Conservation (phyloP, 1,140 invertebrate species). For the Drosophila funebris region DNA sequence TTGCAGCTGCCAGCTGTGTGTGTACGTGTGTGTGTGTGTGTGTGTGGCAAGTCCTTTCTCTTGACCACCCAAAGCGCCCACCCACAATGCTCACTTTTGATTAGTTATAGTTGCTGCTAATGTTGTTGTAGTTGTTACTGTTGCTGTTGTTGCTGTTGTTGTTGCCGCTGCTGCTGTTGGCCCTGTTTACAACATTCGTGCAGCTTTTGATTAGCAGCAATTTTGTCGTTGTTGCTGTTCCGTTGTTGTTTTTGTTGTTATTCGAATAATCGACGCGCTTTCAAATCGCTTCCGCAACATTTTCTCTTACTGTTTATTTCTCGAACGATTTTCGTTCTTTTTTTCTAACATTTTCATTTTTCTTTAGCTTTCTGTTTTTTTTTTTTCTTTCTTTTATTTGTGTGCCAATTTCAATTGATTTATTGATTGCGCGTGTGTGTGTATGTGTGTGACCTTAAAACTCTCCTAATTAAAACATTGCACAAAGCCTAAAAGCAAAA, state of each 20-base stretch:
- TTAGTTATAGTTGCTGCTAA: slow-evolving; percentile 51
- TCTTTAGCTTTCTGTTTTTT: no score
- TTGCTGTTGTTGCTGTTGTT: slow-evolving; percentile 3
- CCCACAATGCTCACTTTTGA: slow-evolving; percentile 46
- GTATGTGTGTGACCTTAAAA: slow-evolving; percentile 32
- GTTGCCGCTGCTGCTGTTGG: slow-evolving; percentile 15
- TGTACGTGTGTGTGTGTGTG: slow-evolving; percentile 17
- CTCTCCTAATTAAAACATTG: slow-evolving; percentile 32
- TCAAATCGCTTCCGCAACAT: slow-evolving; percentile 25
- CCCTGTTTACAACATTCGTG: slow-evolving; percentile 64
- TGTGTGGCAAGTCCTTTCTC: slow-evolving; percentile 49
- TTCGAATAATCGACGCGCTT: slow-evolving; percentile 46
- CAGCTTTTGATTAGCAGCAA: slow-evolving; percentile 72
- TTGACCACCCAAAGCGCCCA: not conserved
- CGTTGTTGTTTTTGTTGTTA: slow-evolving; percentile 11
- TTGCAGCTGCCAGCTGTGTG: slow-evolving; percentile 13
- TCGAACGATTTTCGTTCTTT: no score
- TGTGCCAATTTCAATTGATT: slow-evolving; percentile 45
- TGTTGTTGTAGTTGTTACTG: not conserved
- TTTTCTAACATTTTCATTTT: slow-evolving; percentile 6
- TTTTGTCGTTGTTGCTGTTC: slow-evolving; percentile 44
- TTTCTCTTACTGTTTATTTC: slow-evolving; percentile 30
- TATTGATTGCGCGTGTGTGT: slow-evolving; percentile 52
- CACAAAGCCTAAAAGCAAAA: not conserved
- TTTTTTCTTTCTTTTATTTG: not conserved